Evolutionary conservation across 2,888 invertebrate genomes (phyloP), one percentile per base, ranked within the genome.

Genomic region (Pollenia labialis): DNA sequence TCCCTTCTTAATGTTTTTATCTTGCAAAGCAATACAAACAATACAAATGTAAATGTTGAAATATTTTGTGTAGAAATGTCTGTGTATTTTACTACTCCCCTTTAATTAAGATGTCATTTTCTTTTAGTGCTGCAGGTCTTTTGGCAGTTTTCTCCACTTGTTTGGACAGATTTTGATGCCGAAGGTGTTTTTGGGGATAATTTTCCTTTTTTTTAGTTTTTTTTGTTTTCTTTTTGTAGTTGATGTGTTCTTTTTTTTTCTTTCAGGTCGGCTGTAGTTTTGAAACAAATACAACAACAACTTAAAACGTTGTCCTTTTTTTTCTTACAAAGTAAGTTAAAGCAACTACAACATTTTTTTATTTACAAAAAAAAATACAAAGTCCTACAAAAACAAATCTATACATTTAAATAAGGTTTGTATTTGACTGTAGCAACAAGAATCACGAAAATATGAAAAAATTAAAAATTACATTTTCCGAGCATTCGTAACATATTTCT

Each of bases 101-200:
- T 74, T 75, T 88, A 88, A 89, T 89, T 89, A 87, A 87, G 85
- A 81, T 89, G 88, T 88, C 85, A 88, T 88, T 87, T 88, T 85
- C 87, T 88, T 60, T 87, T 88, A 88, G 88, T 88, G 89, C 87
- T 89, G 84, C 84, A 87, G 87, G 87, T 87, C 81, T 87, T 87
- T 84, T 87, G 87, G 74, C 84, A 85, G 72, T 85, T 87, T 87
- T 80, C 87, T 82, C 85, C 74, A 85, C 85, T 85, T 82, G 75
- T 85, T 87, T 82, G 84, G 84, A 87, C 87, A 87, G 74, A 83
- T 87, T 86, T 84, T 81, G 77, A 74, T 81, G 84, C 87, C 81
- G 81, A 81, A 87, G 81, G 87, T 84, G 77, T 81, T 87, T 60
- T 54, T 77, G 40, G 64, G 71, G 62, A 85, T 79, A 86, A 42